Evolutionary conservation across 1,140 invertebrate genomes (phyloP), one percentile per base, ranked within the genome.

Genomic region (Nebria ingens): DNA sequence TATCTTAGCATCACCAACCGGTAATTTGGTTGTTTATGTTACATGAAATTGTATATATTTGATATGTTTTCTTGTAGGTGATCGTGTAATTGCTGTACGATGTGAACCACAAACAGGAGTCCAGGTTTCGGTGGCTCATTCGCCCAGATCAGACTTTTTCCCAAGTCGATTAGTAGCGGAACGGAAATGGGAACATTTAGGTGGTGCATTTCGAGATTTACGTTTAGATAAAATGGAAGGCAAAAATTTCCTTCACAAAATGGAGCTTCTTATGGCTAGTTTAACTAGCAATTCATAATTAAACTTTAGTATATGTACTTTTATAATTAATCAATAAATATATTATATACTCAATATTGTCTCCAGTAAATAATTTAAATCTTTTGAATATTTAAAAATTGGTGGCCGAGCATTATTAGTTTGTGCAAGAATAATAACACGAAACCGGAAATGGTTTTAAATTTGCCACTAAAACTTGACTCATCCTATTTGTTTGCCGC

Each of bases 171-270:
- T 95, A 29, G 89, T 95, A 2, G 85, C 86, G 57, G 89, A 94
- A 64, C 80, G 87, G 60, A 87, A 89, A 66, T 97, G 92, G 93
- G 89, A 93, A 67, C 89, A 93, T 72, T 74, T 95, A 0, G 89
- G 89, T 6, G 87, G 88, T 19, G 84, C 86, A 42, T 97, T 93
- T 71, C 87, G 93, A 69, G 89, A 94, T 76, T 87, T 97, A 6
- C 79, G 88, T 61, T 83, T 94, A 68, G 91, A 96, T 51, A 92
- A 92, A 75, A 91, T 98, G 82, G 92, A 97, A 69, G 94, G 94
- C n/a, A 90, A 91, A 65, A 97, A 95, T 74, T 96, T 97, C 69
- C 75, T 96, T 1, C 94, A 93, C 64, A 97, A 97, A 80, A 93
- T 97, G 83, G 94, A 97, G 78, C 78, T 95, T 57, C 77, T 97